phyloP scores from a whole-genome alignment of 2,888 invertebrate species.

The Galerucella calmariensis region DNA sequence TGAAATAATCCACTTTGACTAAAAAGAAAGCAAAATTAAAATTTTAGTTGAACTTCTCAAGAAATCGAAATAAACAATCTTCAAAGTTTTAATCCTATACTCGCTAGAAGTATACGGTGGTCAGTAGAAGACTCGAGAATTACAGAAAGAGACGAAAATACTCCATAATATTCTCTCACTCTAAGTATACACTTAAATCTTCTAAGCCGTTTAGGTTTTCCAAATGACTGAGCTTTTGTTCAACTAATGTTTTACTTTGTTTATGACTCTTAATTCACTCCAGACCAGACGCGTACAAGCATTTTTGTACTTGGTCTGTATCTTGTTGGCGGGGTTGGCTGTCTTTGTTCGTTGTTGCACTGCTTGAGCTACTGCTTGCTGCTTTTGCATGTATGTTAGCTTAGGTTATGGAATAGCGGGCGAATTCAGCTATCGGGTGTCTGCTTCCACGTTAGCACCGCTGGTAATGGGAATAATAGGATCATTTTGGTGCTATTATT shows the following conservation, averaged over 20 bases:
- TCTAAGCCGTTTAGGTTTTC: slow-evolving; percentile 33
- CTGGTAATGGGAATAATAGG: no score
- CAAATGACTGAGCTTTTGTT: slow-evolving; percentile 26
- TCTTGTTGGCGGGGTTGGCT: no score
- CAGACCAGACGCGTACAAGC: slow-evolving; percentile 3
- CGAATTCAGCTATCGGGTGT: no score
- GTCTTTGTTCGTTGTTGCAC: no score
- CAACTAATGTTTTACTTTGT: slow-evolving; percentile 21
- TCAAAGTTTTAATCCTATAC: slow-evolving; percentile 14
- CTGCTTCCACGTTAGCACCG: no score
- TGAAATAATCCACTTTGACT: no score
- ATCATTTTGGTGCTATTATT: no score
- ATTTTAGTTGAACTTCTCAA: not conserved
- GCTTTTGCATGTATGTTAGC: no score
- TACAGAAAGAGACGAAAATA: slow-evolving; percentile 7
- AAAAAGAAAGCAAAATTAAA: no score
- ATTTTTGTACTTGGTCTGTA: not conserved
- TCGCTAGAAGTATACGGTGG: not conserved
- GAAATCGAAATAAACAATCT: not conserved
- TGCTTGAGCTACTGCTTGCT: no score
- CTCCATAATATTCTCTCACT: slow-evolving; percentile 18
- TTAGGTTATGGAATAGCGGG: no score
- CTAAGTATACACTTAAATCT: slow-evolving; percentile 24
- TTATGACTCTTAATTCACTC: slow-evolving; percentile 13
- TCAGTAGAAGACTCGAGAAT: not conserved